Base-by-base conservation (phyloP, 1,140 invertebrate species). In the Penaeus chinensis region DNA sequence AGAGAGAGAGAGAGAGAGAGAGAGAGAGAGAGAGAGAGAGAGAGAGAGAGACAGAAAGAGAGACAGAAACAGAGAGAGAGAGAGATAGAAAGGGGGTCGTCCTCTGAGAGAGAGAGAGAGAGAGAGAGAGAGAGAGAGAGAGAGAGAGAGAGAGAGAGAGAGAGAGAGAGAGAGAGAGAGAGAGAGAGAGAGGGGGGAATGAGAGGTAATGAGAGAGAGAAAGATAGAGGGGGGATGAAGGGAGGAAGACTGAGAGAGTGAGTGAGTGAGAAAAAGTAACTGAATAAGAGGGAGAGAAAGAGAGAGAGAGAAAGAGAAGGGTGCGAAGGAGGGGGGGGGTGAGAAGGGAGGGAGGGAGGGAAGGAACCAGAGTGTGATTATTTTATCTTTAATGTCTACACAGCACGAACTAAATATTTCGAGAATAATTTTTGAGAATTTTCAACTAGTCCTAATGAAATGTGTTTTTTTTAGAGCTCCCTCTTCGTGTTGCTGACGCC, bases 261-360 rank as follows among this genome's bases (percentile, higher is more conserved):
- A 11, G 32, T 32, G 32, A 65, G n/a, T 18, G n/a, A 65, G 63
- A 65, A 65, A 4, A 65, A 65, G 63, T 20, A 65, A n/a, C 19
- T 20, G 63, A 66, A 66, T 20, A 66, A 13, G 69, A 24, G 32
- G 3, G 32, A 22, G 69, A 24, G 69, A 71, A 2, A 71, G n/a
- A 71, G n/a, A 71, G n/a, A 71, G n/a, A 71, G n/a, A 71, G 11
- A 71, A 11, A 71, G 11, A 71, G 69, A 71, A 32, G 32, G 69
- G 32, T 24, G 20, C 8, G 32, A 16, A 71, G 66, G 32, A 32
- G 32, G 69, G 19, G 10, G 18, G 22, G 22, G 18, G 20, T 22
- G 66, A 71, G 69, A 71, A 32, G 32, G 69, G 32, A 20, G 32
- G 22, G 32, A n/a, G 32, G 11, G 18, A 24, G 22, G 32, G 69